Base-by-base conservation (phyloP, 2,888 invertebrate genomes). In the Apamea monoglypha region DNA sequence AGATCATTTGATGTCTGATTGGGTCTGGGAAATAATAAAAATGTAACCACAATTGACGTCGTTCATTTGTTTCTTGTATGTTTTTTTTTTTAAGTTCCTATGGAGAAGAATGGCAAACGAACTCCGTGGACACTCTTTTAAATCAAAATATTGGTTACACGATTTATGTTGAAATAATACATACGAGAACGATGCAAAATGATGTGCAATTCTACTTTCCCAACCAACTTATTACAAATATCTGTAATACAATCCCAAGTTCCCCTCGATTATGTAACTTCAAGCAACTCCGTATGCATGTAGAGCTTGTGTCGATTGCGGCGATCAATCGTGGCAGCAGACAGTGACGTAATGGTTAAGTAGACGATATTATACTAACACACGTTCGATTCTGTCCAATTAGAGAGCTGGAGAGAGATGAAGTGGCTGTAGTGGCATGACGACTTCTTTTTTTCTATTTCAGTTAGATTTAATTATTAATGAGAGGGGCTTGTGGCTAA, bases 321-420 rank as follows among this genome's bases (percentile, higher is more conserved):
- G 72, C 85, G 72, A 88, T 85, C 87, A 81, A 87, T 88, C 81
- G 80, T 77, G 69, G 66, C 40, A 16, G 10, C 56, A 81, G 85
- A 87, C 82, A 88, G 72, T 88, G 81, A 85, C 82, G 74, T 80
- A 81, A 88, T 84, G 81, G 80, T 78, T 77, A 44, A 80, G 53
- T 40, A 53, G 71, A 73, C 53, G 40, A 82, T 73, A 80, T 83
- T 84, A 85, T 84, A 80, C 81, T 78, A 80, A 87, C 87, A 89
- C 79, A 78, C 74, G 82, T 66, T 72, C 16, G 32, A 66, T 18
- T 47, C 66, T 44, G 70, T 40, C 64, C 70, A 61, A 80, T 81
- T 71, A 71, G 44, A 70, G 66, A 50, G n/a, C 69, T 12, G 29
- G 16, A 25, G 16, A 47, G 32, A 64, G 25, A 73, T 56, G 67